Conservation (phyloP, 2,113 vertebrate species). For the Xenotilapia caudafasciata region DNA sequence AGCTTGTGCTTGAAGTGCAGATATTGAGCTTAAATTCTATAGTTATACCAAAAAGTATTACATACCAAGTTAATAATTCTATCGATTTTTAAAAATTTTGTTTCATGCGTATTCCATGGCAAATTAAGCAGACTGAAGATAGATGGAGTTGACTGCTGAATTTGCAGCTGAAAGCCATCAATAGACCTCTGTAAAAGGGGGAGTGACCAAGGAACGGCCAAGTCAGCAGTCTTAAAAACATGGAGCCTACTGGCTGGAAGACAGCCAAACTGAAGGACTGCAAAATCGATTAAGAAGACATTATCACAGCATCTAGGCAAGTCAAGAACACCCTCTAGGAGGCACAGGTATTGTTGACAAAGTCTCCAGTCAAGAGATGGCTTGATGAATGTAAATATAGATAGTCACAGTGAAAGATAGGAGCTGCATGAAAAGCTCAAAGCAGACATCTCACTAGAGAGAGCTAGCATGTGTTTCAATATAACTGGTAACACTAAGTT, state of each 20-base stretch:
- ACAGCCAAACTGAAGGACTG: not conserved
- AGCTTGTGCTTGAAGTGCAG: not conserved
- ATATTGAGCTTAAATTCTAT: not conserved
- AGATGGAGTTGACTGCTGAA: not conserved
- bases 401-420: not conserved
- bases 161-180: not conserved
- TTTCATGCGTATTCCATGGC: not conserved
- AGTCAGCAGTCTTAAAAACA: not conserved
- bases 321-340: not conserved
- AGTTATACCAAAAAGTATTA: not conserved
- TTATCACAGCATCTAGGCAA: not conserved
- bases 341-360: not conserved
- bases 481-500: not conserved
- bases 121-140: not conserved
- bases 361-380: not conserved
- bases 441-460: not conserved
- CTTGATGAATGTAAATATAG: not conserved
- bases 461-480: not conserved
- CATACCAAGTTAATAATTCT: not conserved
- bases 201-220: not conserved
- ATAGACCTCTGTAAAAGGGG: not conserved
- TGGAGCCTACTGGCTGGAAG: not conserved
- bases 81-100: not conserved
- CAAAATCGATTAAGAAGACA: not conserved
- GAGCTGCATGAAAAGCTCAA: not conserved